Base-by-base conservation (phyloP, 2,888 invertebrate species). In the Ferrisia virgata region DNA sequence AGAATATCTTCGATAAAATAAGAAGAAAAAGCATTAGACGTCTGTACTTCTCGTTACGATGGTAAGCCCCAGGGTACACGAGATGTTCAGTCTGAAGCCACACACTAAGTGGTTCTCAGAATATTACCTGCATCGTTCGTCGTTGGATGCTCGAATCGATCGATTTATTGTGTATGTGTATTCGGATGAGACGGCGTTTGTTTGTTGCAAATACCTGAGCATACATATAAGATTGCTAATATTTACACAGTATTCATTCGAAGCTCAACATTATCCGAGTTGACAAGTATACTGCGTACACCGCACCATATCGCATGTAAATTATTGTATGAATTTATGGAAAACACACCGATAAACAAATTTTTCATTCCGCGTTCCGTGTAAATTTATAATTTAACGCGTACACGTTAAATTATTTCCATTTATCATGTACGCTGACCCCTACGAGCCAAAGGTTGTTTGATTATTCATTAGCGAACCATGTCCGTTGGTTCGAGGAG, bases 1-100 rank as follows among this genome's bases (percentile, higher is more conserved):
- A 76, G 72, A 76, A 76, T 76, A 76, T 76, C 72, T 76, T 76
- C 72, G 72, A 76, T 76, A 76, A 76, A 76, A 76, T 76, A 76
- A 76, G 80, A 80, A 80, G 53, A 80, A 80, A 80, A 80, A 80
- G 53, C 47, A 53, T 47, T 80, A 80, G 80, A 80, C 80, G 80
- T 53, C 80, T 80, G 47, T 80, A 80, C 80, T 53, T 80, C 80
- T 80, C 80, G 80, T 80, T 80, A 80, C 80, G 80, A 80, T n/a
- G 53, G 80, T 53, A 80, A 80, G 80, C 80, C 80, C 53, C 31
- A 33, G 80, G 80, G 80, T 53, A 80, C 33, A 47, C 9, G n/a
- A 80, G 80, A 80, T 80, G 80, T 80, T 80, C 47, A 80, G 80
- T 47, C 80, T 80, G 80, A 53, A 80, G 80, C 80, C 47, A 53